A percentile compares a stretch with the other conserved stretches of the same genome.
Evolutionary conservation across 1,140 invertebrate species (phyloP).

Genomic region (Zaprionus gabonicus): DNA sequence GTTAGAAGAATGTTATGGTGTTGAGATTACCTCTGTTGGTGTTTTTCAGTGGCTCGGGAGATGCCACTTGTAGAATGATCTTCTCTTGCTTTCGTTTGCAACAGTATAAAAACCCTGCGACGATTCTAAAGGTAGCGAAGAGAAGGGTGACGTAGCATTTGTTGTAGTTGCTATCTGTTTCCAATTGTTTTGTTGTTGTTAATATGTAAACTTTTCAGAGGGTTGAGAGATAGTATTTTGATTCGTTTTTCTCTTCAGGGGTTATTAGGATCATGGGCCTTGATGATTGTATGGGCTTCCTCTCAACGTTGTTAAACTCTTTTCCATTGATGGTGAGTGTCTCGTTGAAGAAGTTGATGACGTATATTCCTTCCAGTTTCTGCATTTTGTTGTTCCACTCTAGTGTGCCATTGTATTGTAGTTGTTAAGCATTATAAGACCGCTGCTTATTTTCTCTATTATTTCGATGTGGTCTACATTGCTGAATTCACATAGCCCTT

Average conservation of each 20-base stretch:
- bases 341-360: slow-evolving; percentile 9
- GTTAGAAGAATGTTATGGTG: slow-evolving; percentile 1
- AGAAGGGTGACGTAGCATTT: slow-evolving; percentile 1
- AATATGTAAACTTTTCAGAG: not conserved
- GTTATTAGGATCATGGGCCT: not conserved
- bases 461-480: slow-evolving; percentile 20
- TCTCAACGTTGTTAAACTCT: not conserved
- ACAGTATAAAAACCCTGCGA: too few relatives aligned
- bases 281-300: not conserved
- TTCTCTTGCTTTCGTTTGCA: too few relatives aligned
- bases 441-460: slow-evolving; percentile 4
- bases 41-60: not conserved
- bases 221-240: not conserved
- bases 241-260: not conserved
- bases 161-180: slow-evolving; percentile 5
- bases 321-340: not conserved
- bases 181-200: slow-evolving; percentile 2
- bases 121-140: not conserved
- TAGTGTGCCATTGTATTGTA: slow-evolving; percentile 2
- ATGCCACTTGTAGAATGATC: not conserved
- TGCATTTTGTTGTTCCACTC: not conserved
- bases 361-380: slow-evolving; percentile 6
- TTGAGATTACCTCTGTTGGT: too few relatives aligned
- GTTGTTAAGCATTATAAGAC: slow-evolving; percentile 1
- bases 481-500: slow-evolving; percentile 19